phyloP scores from a whole-genome alignment of 1,140 invertebrate species.

The Caenorhabditis briggsae region DNA sequence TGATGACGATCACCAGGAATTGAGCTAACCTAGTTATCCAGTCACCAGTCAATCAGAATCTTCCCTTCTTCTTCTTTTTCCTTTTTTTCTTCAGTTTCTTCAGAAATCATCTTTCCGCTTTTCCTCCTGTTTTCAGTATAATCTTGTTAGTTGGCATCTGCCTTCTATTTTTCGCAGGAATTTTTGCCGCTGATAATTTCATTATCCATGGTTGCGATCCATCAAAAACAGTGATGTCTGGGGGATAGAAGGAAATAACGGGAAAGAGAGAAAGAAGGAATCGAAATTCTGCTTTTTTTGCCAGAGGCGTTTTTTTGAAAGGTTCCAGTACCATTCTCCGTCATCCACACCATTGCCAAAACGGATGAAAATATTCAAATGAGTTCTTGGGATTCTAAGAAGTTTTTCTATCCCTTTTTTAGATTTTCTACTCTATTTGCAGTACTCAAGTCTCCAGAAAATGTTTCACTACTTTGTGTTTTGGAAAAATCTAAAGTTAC shows the following conservation, averaged over 20 bases:
- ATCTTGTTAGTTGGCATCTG: neutral
- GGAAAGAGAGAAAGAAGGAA: neutral
- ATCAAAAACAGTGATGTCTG: conserved; percentile 32
- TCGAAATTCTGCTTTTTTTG: neutral
- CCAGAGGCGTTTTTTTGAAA: conserved; percentile 42
- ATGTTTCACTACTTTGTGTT: neutral
- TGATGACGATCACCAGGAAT: conserved; percentile 5
- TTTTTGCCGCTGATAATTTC: neutral
- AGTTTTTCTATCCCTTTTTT: neutral
- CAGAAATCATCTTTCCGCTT: neutral
- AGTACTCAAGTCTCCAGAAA: neutral
- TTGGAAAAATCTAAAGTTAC: too few relatives aligned
- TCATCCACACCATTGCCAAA: neutral
- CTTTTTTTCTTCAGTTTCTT: conserved; percentile 14
- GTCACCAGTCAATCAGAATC: conserved; percentile 33
- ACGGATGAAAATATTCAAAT: conserved; percentile 10
- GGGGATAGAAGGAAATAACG: neutral
- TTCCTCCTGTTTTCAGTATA: neutral
- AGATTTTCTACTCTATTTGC: neutral
- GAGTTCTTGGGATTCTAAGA: conserved; percentile 12
- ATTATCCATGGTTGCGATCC: neutral
- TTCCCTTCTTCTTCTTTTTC: neutral
- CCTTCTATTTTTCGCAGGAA: neutral
- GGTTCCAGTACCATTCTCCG: conserved; percentile 37
- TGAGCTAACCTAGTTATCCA: conserved; percentile 50